Base-by-base conservation (phyloP, 2,797 vertebrate species). In the Scolopax rusticola region DNA sequence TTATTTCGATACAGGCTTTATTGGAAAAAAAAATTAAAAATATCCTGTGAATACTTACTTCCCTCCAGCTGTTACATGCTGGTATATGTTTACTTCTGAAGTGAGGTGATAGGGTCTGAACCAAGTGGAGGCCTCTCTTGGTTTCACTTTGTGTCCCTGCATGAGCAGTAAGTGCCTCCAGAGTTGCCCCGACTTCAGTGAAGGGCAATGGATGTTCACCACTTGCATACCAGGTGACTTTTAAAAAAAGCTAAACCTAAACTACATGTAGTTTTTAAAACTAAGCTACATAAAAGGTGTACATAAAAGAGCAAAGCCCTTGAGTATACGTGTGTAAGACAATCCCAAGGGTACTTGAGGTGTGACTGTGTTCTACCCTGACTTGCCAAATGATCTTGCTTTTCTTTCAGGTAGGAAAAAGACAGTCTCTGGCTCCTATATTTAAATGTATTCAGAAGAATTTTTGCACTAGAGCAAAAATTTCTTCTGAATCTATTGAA, bases 351-450 rank as follows among this genome's bases (percentile, higher is more conserved):
- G 70, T 53, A 36, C 20, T 47, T 61, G 57, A 53, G 48, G 3
- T 15, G 8, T 48, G 12, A 20, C 4, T 71, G 3, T 6, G 3
- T 73, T 78, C 41, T 65, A 51, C 23, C 40, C 23, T 23, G 19
- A 76, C 12, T 56, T 2, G 4, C 10, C 12, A 50, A 78, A 50
- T 54, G 24, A 7, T 57, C 83, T 50, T 64, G 5, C 3, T 84
- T 85, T 65, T 59, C 27, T 82, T 94, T 82, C 27, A 79, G 79
- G 28, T 27, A 53, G 16, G 8, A 85, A 70, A 75, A 82, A 65
- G 4, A 5, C 12, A 27, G 0, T 33, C 5, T 78, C 47, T 82
- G 19, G 2, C 2, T 9, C 8, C 3, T 63, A 24, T 36, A 38
- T 47, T n/a, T 78, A 56, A 78, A 50, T 45, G 8, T 36, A 43